phyloP scores from a whole-genome alignment of 1,140 invertebrate species.

The Drosophila busckii region DNA sequence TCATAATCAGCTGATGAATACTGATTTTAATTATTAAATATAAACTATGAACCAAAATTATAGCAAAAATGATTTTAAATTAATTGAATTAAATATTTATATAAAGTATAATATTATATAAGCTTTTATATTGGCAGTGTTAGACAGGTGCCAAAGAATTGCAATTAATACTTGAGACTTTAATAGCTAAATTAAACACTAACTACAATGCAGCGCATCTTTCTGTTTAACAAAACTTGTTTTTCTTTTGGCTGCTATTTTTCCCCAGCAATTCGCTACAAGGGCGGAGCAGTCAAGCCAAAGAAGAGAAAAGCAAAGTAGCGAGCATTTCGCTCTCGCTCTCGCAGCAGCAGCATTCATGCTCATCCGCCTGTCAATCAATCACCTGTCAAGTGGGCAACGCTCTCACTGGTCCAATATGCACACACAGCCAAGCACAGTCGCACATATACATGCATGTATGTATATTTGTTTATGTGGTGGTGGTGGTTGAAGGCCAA shows the following conservation, averaged over 20 bases:
- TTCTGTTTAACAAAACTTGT: constrained; percentile 30
- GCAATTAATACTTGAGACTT: no score
- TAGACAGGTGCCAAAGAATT: no score
- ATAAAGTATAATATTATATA: no score
- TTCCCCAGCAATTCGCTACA: constrained; percentile 12
- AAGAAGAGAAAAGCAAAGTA: not conserved
- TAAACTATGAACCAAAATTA: no score
- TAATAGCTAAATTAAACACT: no score
- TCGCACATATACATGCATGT: constrained; percentile 1
- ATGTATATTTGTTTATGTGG: no score
- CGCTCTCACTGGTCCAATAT: constrained; percentile 50
- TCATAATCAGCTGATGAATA: no score
- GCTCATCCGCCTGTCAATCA: constrained; percentile 68
- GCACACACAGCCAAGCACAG: constrained; percentile 17
- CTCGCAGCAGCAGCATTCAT: constrained; percentile 11
- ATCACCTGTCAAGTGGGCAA: constrained; percentile 69
- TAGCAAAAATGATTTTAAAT: no score
- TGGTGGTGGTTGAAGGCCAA: constrained; percentile 11
- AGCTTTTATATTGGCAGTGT: no score
- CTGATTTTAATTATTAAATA: no score
- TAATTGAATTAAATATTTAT: no score
- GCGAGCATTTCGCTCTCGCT: constrained; percentile 29
- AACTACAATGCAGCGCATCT: no score
- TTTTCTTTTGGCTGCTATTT: constrained; percentile 2
- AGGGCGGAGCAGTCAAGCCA: constrained; percentile 7